phyloP scores from a whole-genome alignment of 2,113 vertebrate genomes.

The Anarhynchus alexandrinus region DNA sequence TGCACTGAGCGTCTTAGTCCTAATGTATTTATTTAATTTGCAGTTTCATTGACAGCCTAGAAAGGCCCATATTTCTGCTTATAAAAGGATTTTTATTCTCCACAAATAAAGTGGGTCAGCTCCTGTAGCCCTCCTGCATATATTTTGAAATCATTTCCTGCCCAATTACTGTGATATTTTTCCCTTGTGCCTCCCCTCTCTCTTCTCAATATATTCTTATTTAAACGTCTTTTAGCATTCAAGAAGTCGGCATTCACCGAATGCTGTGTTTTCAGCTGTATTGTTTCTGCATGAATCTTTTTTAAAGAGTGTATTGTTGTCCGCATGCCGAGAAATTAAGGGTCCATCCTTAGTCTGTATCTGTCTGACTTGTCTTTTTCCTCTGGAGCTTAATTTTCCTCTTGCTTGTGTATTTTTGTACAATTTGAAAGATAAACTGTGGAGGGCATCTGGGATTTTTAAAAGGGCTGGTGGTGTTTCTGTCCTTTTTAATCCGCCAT shows the following conservation, averaged over 20 bases:
- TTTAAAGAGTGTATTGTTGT: not conserved
- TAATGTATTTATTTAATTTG: slow-evolving; percentile 12
- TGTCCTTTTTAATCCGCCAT: not conserved
- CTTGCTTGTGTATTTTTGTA: not conserved
- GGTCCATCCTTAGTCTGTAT: not conserved
- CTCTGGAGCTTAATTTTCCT: not conserved
- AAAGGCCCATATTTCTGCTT: slow-evolving; percentile 19
- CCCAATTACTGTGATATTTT: slow-evolving; percentile 39
- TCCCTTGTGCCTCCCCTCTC: slow-evolving; percentile 22
- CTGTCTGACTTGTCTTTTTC: not conserved
- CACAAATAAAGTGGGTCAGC: slow-evolving; percentile 48
- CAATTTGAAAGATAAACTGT: not conserved
- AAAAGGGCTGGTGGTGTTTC: not conserved
- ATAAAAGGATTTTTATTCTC: slow-evolving; percentile 28
- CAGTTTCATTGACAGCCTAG: not conserved
- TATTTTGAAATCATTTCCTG: slow-evolving; percentile 58
- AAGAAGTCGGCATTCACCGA: not conserved
- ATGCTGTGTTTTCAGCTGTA: not conserved
- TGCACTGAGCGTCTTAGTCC: not conserved
- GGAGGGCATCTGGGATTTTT: not conserved
- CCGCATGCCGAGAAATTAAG: not conserved
- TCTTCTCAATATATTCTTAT: slow-evolving; percentile 19
- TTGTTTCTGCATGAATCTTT: slow-evolving; percentile 25
- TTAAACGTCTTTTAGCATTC: not conserved
- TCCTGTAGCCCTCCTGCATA: slow-evolving; percentile 28